Base-by-base conservation (phyloP, 2,797 vertebrate genomes). In the Sphaeramia orbicularis region DNA sequence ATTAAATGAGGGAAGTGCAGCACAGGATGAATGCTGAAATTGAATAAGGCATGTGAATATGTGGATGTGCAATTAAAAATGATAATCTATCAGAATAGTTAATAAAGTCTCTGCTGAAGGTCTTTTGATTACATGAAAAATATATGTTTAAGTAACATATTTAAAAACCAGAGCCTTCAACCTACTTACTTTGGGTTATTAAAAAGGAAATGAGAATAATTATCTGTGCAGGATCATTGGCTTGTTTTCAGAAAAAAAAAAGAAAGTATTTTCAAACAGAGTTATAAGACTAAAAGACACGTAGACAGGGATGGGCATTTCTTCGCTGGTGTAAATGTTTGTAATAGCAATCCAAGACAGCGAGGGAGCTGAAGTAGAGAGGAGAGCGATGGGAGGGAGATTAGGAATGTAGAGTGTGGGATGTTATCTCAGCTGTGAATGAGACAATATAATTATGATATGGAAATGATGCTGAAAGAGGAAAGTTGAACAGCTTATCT, bases 381-480 rank as follows among this genome's bases (percentile, higher is more conserved):
- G 36, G 50, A 51, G 52, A 47, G 66, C 35, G 86, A 83, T 76
- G 64, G 70, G 62, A 67, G 53, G 21, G 55, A 74, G 77, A 83
- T 84, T 82, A 76, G 54, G 65, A 60, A 63, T 74, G 53, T 56
- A 54, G 79, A 77, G 70, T 49, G 93, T 93, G 94, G 95, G 94
- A 92, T 94, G 94, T 95, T 94, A 95, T 96, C 95, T 94, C 94
- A 94, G 79, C 72, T 83, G 94, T 93, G 94, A 95, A 94, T 93
- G 92, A 94, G 94, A 95, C 93, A 91, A 95, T 96, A 95, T 96
- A 96, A 96, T 96, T 96, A 96, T 94, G 94, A 95, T 95, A 96
- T 96, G 96, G 95, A 96, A 96, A 97, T 96, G 89, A 94, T 93
- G 94, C 91, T 94, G 95, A 94, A 94, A 93, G 88, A 78, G 82